Base-by-base conservation (phyloP, 2,888 invertebrate genomes). In the Notocelia uddmanniana region DNA sequence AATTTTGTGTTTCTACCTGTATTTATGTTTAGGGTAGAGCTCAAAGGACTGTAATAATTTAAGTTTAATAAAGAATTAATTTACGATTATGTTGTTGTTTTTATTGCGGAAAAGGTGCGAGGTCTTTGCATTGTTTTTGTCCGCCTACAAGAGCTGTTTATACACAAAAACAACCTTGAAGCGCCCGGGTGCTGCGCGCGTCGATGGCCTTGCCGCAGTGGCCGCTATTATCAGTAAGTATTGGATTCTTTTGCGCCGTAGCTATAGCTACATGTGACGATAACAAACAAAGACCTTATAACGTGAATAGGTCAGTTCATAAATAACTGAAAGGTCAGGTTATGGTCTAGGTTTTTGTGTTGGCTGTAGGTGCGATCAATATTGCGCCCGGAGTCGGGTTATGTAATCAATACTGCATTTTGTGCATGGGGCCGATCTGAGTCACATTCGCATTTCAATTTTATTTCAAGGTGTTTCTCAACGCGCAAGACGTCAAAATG, bases 161-260 rank as follows among this genome's bases (percentile, higher is more conserved):
- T 85, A 93, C 86, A 93, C 93, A 93, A 93, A 88, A 87, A 82
- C 83, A 91, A 91, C 93, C 93, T 93, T 93, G 93, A 80, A 73
- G 73, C 76, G 72, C 78, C 54, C 77, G 80, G 76, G 80, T 70
- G 79, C 80, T 82, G 84, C 73, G 66, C 67, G 73, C 66, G 86
- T 85, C 85, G 74, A 83, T 75, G 76, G 76, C 79, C 78, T 79
- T 79, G 76, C 70, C 31, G 31, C 31, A 26, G 26, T 26, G 8
- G 31, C 31, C 57, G 73, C 63, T 73, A 71, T 81, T 80, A 80
- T 82, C 83, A 79, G 77, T 74, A 64, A 78, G 76, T 73, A 68
- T 73, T 69, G 55, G 52, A 63, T 72, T 73, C 62, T 68, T 64
- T 80, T 85, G 82, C 85, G 84, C 74, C 80, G 84, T 76, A 81